A percentile compares a stretch with the other conserved stretches of the same genome.
These are phyloP conservation scores for Ceratosolen solmsi DNA, from an alignment of 1,140 invertebrate genomes.

Conservation along the genomic window DNA sequence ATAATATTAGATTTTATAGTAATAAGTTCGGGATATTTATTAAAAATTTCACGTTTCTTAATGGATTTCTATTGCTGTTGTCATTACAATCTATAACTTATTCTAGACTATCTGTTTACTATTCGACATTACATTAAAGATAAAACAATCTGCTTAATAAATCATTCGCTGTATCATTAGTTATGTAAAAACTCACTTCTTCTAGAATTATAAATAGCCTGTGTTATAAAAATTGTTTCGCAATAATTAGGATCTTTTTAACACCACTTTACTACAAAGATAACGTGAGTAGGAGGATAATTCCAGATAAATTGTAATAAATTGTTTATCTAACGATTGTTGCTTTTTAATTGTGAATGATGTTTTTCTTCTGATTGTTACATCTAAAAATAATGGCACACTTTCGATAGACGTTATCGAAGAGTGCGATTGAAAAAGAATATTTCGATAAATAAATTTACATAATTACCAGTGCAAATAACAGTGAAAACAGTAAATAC, in stretches of 20 bases:
- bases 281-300: background rate
- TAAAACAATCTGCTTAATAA: background rate
- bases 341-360: background rate
- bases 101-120: background rate
- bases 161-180: background rate
- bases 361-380: background rate
- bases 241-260: background rate
- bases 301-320: background rate
- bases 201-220: background rate
- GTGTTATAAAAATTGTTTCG: background rate
- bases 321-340: background rate
- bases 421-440: background rate
- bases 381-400: background rate
- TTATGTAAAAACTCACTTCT: conserved; percentile 1
- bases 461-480: too few species aligned
- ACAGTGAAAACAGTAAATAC: too few species aligned
- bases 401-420: background rate
- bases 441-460: background rate
- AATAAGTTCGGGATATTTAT: too few species aligned
- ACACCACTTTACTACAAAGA: background rate
- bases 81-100: background rate
- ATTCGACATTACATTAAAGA: background rate
- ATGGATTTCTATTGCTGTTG: too few species aligned
- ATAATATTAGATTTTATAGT: too few species aligned
- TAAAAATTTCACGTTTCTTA: too few species aligned